Evolutionary conservation across 2,113 vertebrate species (phyloP), one percentile per base, ranked within the genome.

Genomic region (Muntiacus muntjak): DNA sequence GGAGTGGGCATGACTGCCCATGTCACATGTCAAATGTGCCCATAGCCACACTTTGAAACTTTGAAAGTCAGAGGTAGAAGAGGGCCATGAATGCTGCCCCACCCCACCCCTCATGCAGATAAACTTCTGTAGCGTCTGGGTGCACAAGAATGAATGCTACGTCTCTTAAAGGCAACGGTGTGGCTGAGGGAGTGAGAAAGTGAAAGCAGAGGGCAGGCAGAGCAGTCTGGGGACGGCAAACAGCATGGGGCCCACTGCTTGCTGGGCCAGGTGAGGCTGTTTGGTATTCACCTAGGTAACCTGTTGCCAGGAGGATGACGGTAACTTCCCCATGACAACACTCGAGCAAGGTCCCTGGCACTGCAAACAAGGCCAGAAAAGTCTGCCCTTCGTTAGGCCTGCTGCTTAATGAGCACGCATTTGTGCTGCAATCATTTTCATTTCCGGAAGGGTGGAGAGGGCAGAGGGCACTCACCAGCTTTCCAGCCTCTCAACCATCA

Each of bases 311-410:
- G 88, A 93, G 28, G 55, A 96, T 5, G 26, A 64, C 88, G 95
- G 55, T 95, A 81, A 96, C 64, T 97, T 98, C 84, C 58, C 97
- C 87, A 58, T 98, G 97, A 95, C 96, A 97, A 97, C 96, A 10
- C 28, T 67, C 50, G 76, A 97, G 54, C 83, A 76, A 92, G 94
- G 85, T 76, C 74, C 76, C 81, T 88, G 87, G 94, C 89, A 64
- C 62, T 95, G 94, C 92, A 96, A 81, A 94, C 25, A 36, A 71
- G 50, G 84, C 86, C 87, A 91, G 60, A 84, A 45, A 92, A 86
- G 62, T 86, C 30, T 2, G 30, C 64, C n/a, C 83, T 85, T 1
- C 25, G 78, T 40, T 57, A 76, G 90, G 74, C 74, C 62, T 81
- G 84, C 40, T 92, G 89, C 58, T 92, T 87, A 81, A 92, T 83